Percentiles rank a stretch among this genome's conserved stretches.
phyloP scores from a whole-genome alignment of 2,888 invertebrate species.

The Heliconius charithonia region DNA sequence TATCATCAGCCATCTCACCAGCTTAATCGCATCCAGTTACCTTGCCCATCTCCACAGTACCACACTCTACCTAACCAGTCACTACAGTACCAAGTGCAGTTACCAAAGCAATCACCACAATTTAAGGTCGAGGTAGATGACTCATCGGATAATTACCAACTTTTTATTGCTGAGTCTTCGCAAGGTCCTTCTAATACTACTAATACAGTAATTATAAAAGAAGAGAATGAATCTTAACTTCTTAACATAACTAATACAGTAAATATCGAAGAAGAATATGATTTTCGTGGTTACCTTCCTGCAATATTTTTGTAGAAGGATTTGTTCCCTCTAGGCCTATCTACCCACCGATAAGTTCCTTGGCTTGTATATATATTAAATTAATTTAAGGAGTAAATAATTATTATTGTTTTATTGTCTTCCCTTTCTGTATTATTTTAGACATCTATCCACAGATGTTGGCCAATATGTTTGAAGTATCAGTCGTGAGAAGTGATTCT shows the following conservation, averaged over 20 bases:
- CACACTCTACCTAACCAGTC: neutral
- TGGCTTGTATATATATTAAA: neutral
- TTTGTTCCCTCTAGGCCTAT: neutral
- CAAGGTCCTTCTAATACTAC: neutral
- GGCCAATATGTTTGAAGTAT: neutral
- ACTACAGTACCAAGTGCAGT: neutral
- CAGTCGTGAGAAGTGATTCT: neutral
- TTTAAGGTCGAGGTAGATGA: neutral
- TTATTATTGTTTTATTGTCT: neutral
- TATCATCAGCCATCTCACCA: neutral
- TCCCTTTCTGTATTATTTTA: neutral
- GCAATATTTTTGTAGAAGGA: neutral
- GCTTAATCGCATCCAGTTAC: neutral
- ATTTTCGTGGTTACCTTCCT: neutral
- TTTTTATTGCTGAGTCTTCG: neutral
- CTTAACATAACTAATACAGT: neutral
- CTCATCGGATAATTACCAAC: neutral
- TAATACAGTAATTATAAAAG: neutral
- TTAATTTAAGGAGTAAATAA: neutral
- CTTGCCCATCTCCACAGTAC: neutral
- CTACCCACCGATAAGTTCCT: neutral
- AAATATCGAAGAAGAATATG: neutral
- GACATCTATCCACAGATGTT: neutral
- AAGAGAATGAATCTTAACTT: neutral
- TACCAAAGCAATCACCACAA: conserved; percentile 4